A percentile compares a stretch with the other conserved stretches of the same genome.
Evolutionary conservation across 2,797 vertebrate genomes (phyloP).

Genomic region (Antrozous pallidus): DNA sequence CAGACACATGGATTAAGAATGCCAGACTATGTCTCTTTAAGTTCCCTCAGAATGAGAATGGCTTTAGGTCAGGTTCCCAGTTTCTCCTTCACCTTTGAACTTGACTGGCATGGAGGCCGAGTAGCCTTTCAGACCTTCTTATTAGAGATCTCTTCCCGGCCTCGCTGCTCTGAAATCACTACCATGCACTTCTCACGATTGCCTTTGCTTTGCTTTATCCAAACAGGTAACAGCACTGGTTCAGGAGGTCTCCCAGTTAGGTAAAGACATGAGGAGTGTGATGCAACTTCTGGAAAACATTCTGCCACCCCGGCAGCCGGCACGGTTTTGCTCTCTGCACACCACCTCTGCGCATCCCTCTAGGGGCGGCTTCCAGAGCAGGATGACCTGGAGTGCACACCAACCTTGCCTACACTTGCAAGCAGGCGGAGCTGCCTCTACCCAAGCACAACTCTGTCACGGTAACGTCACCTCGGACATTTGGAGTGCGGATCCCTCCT

Average conservation of each 20-base stretch:
- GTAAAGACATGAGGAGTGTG: slow-evolving; percentile 85
- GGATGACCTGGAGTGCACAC: slow-evolving; percentile 76
- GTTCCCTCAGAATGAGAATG: not conserved
- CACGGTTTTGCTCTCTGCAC: slow-evolving; percentile 81
- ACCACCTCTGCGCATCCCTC: slow-evolving; percentile 76
- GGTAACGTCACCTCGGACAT: slow-evolving; percentile 75
- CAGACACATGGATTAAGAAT: not conserved
- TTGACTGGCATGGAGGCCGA: not conserved
- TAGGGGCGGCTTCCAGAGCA: slow-evolving; percentile 79
- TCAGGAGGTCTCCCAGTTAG: slow-evolving; percentile 85
- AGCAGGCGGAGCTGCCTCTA: slow-evolving; percentile 71
- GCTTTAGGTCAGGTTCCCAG: not conserved
- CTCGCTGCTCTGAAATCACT: not conserved
- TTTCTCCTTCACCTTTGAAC: too few relatives aligned
- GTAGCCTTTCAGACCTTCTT: not conserved
- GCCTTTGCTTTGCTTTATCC: slow-evolving; percentile 37
- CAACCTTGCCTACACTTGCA: slow-evolving; percentile 80
- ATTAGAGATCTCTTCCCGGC: not conserved
- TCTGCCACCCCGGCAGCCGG: slow-evolving; percentile 76
- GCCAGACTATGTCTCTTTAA: not conserved
- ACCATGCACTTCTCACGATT: not conserved
- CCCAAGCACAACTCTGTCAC: slow-evolving; percentile 80
- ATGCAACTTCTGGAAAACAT: slow-evolving; percentile 85
- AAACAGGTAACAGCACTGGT: slow-evolving; percentile 84
- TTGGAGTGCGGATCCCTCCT: slow-evolving; percentile 80